These are phyloP conservation scores for Peromyscus nudipes DNA, from an alignment of 2,797 vertebrate species.

Conservation along the genomic window DNA sequence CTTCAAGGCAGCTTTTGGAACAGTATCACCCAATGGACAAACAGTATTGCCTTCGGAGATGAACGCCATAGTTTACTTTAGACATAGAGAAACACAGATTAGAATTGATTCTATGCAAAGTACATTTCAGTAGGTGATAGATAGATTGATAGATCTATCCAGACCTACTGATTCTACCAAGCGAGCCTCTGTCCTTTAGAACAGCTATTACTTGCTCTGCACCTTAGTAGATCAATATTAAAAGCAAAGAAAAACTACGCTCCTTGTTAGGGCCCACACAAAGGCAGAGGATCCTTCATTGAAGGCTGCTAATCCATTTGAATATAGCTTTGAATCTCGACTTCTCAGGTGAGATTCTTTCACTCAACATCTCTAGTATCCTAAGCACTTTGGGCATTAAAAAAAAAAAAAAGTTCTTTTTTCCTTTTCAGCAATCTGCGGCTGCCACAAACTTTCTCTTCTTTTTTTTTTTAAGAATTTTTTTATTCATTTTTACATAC, in stretches of 20 bases:
- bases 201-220: neutral
- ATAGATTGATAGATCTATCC: neutral
- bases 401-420: constrained; percentile 67
- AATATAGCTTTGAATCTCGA: neutral
- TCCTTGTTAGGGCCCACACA: neutral
- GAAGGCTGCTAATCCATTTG: neutral
- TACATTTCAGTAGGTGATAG: neutral
- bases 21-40: neutral
- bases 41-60: neutral
- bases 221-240: neutral
- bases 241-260: neutral
- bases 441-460: constrained; percentile 84
- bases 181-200: neutral
- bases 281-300: neutral
- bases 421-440: constrained; percentile 84
- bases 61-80: neutral
- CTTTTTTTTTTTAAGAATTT: too few species aligned
- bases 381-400: neutral
- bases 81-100: neutral
- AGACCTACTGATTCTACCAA: neutral
- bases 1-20: neutral
- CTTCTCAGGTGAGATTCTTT: neutral
- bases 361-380: neutral
- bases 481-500: too few species aligned
- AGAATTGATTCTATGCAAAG: constrained; percentile 4